phyloP scores from a whole-genome alignment of 2,888 invertebrate genomes.

The Eubasilissa splendida region DNA sequence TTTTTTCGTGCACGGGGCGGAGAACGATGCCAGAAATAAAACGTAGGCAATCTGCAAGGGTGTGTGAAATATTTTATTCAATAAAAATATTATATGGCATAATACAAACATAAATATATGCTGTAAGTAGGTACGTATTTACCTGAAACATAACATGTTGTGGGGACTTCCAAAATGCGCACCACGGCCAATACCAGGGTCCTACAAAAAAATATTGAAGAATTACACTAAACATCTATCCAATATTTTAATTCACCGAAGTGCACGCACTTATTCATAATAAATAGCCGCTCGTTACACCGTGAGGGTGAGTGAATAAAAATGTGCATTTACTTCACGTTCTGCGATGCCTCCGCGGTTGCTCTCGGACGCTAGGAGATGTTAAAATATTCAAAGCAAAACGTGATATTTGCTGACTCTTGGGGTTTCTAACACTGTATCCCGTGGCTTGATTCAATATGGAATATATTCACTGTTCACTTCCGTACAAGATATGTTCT shows the following conservation, averaged over 20 bases:
- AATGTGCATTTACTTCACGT: not conserved
- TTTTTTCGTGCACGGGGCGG: constrained; percentile 84
- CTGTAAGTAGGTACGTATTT: constrained; percentile 11
- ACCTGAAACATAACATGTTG: constrained; percentile 79
- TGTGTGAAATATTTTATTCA: not conserved
- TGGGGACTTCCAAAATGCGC: constrained; percentile 81
- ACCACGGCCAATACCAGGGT: constrained; percentile 80
- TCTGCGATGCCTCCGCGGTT: not conserved
- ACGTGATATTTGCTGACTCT: not conserved
- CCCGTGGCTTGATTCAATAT: not conserved
- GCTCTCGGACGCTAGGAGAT: not conserved
- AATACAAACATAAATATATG: not conserved
- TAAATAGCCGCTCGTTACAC: constrained; percentile 4
- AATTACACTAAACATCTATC: not conserved
- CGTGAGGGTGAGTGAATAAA: not conserved
- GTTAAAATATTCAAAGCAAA: constrained; percentile 17
- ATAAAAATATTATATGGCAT: not conserved
- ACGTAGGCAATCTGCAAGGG: constrained; percentile 80
- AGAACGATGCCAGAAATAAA: constrained; percentile 85
- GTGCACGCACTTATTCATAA: not conserved
- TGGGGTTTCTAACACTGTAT: not conserved
- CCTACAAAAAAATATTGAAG: constrained; percentile 63
- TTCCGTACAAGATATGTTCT: not conserved
- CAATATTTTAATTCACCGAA: too few relatives aligned
- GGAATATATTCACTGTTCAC: not conserved